Percentiles rank a stretch among this genome's conserved stretches.
These are phyloP conservation scores for Nothura maculosa DNA, from an alignment of 2,797 vertebrate genomes.

Conservation along the genomic window DNA sequence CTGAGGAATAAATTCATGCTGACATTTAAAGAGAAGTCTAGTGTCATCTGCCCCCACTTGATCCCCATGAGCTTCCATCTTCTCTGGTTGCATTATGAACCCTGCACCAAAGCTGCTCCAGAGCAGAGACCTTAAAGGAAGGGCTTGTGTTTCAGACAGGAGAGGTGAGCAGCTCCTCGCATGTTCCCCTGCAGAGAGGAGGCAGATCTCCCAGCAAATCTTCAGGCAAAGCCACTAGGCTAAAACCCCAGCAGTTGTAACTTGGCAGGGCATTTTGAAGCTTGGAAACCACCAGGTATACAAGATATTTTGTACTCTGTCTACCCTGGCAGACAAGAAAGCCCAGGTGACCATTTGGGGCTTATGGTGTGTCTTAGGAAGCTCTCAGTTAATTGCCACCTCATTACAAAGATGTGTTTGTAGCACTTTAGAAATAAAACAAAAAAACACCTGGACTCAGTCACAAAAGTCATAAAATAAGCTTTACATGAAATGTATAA, in stretches of 20 bases:
- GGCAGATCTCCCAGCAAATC: too few relatives aligned
- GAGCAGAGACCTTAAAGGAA: background rate
- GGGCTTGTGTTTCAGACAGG: background rate
- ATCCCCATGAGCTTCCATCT: background rate
- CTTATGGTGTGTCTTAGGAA: background rate
- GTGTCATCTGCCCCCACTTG: background rate
- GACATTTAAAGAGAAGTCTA: background rate
- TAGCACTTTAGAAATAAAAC: slow-evolving; percentile 20
- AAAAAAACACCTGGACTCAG: background rate
- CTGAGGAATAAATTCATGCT: background rate
- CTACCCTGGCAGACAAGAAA: background rate
- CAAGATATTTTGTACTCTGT: background rate
- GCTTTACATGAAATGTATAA: background rate
- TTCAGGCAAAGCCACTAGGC: background rate
- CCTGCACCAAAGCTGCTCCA: background rate
- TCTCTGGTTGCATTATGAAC: background rate
- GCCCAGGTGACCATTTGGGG: background rate
- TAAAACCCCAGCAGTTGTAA: background rate
- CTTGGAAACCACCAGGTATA: background rate
- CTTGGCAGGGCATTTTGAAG: background rate
- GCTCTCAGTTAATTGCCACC: background rate
- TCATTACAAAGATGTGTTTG: background rate
- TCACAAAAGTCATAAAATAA: slow-evolving; percentile 19
- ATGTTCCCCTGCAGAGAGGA: too few relatives aligned
- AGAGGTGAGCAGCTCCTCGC: background rate